Evolutionary conservation across 2,113 vertebrate genomes (phyloP), one percentile per base, ranked within the genome.

Genomic region (Uropsilus gracilis): DNA sequence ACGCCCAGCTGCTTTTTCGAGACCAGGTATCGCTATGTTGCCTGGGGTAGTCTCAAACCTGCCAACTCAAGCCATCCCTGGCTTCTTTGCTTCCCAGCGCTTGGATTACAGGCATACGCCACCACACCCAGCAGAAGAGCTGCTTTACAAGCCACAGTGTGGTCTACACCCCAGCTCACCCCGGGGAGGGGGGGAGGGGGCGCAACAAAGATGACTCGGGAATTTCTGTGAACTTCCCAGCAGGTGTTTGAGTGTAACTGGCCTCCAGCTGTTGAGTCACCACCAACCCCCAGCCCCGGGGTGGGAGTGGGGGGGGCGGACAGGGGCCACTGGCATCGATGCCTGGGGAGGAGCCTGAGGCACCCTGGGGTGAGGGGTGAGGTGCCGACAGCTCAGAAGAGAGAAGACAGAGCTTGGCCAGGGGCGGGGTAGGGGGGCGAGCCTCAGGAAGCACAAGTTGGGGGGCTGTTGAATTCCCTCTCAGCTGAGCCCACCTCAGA

Each of bases 141-240:
- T 53, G 16, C 18, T 53, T 18, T 37, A 22, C 50, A 92, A 42
- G 11, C n/a, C 26, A 18, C 22, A 32, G 48, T n/a, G 50, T 9
- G 0, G 0, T 32, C 85, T 26, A 1, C 9, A 53, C 18, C 77
- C 59, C 53, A 24, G 66, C 57, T 34, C 11, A 50, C 3, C 14
- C 84, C 26, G 26, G n/a, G 53, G 61, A 77, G 94, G 95, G 32
- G 72, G 26, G n/a, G 53, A 57, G 80, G 94, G 95, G 32, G 72
- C 3, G 32, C 89, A 95, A 94, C 90, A 94, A 94, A 95, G 59
- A 59, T 84, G 95, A 96, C 76, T 95, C 97, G 91, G 3, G 3
- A 13, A 30, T 69, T 96, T 83, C 85, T 95, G 77, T 90, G 89
- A 91, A 97, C 59, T 32, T 53, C 73, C 96, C 95, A 93, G 82